Evolutionary conservation across 2,797 vertebrate genomes (phyloP).

Genomic region (Melanotaenia boesemani): DNA sequence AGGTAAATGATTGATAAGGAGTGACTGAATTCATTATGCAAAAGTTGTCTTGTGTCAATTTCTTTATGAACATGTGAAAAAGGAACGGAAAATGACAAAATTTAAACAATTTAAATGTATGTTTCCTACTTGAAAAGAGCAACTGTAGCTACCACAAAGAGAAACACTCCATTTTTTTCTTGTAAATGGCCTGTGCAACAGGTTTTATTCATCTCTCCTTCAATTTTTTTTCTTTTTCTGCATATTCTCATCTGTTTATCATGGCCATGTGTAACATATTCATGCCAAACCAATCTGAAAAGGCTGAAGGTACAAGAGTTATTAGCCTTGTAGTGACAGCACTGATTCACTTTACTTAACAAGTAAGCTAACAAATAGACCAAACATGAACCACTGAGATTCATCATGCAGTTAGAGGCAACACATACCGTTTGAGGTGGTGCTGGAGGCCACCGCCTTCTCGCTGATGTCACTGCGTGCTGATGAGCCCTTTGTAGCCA

Average conservation of each 20-base stretch:
- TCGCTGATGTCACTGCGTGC: slow-evolving; percentile 94
- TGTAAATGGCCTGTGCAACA: not conserved
- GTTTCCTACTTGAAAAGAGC: not conserved
- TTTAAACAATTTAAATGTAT: not conserved
- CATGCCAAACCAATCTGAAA: not conserved
- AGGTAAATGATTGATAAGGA: not conserved
- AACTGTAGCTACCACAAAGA: no score
- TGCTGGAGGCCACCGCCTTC: slow-evolving; percentile 98
- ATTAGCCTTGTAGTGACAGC: not conserved
- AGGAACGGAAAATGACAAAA: not conserved
- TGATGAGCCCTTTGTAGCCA: slow-evolving; percentile 90
- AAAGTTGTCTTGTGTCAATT: not conserved
- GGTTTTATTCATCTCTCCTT: not conserved
- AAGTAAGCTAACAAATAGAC: not conserved
- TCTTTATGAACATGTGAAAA: not conserved
- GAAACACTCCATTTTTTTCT: not conserved
- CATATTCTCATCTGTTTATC: not conserved
- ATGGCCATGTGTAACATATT: not conserved
- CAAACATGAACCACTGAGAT: slow-evolving; percentile 11
- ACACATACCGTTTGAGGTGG: slow-evolving; percentile 95
- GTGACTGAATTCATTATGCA: not conserved
- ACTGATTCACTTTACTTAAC: slow-evolving; percentile 8
- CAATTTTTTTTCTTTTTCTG: not conserved
- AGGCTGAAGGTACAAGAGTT: not conserved
- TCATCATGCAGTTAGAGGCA: slow-evolving; percentile 28